phyloP scores from a whole-genome alignment of 1,140 invertebrate genomes.

The Ruditapes philippinarum region DNA sequence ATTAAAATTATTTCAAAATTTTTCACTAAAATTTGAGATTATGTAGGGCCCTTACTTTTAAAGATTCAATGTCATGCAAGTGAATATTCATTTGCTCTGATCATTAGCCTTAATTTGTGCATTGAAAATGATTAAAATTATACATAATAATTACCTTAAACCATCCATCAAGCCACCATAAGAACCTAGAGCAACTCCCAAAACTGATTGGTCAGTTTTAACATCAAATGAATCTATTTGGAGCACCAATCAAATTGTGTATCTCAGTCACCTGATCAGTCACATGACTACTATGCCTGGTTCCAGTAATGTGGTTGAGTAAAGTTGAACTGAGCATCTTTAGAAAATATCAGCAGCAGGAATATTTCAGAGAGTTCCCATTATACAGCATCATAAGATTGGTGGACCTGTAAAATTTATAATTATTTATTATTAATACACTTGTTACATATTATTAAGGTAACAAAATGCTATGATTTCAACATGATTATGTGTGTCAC shows the following conservation, averaged over 20 bases:
- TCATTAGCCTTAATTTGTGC: no score
- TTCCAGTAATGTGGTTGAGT: conserved; percentile 6
- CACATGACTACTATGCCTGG: not conserved
- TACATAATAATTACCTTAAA: conserved; percentile 62
- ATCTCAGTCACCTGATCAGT: conserved; percentile 69
- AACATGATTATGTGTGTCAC: no score
- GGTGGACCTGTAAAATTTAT: no score
- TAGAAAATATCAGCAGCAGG: conserved; percentile 55
- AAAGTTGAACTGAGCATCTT: conserved; percentile 58
- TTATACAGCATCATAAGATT: conserved; percentile 56
- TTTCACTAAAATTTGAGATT: no score
- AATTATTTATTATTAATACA: no score
- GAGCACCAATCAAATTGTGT: conserved; percentile 75
- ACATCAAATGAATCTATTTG: conserved; percentile 74
- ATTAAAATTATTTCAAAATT: no score
- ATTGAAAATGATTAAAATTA: no score
- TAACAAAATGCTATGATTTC: no score
- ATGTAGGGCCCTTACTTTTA: no score
- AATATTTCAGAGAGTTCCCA: not conserved
- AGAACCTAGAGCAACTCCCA: conserved; percentile 73
- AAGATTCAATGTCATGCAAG: no score
- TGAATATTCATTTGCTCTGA: no score
- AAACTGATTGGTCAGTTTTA: conserved; percentile 59
- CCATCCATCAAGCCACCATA: conserved; percentile 37
- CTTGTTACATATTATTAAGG: no score